These are phyloP conservation scores for Tenthredo scrophulariae DNA, from an alignment of 2,888 invertebrate species.

Conservation along the genomic window DNA sequence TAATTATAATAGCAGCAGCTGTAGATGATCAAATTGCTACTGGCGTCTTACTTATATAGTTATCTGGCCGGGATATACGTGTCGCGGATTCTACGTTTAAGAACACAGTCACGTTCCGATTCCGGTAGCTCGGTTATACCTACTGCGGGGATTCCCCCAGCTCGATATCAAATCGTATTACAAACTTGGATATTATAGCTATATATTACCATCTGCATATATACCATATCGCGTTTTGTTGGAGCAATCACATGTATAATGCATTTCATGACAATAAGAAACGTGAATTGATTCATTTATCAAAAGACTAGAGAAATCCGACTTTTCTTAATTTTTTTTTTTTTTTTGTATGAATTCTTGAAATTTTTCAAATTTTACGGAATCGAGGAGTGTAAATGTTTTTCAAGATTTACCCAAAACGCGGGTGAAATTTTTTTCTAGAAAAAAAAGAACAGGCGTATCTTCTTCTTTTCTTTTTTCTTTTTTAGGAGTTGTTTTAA, in stretches of 20 bases:
- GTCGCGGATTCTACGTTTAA: slow-evolving; percentile 46
- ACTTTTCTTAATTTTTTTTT: no score
- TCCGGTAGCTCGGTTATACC: slow-evolving; percentile 36
- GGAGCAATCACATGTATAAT: not conserved
- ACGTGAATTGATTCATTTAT: no score
- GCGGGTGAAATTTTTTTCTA: no score
- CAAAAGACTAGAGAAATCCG: no score
- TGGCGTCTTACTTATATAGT: slow-evolving; percentile 10
- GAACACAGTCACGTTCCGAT: slow-evolving; percentile 60
- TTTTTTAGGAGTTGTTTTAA: no score
- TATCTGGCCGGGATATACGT: not conserved
- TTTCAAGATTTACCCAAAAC: no score
- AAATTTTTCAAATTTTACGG: no score
- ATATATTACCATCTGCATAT: not conserved
- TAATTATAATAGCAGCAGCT: not conserved
- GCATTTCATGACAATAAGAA: no score
- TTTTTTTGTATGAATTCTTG: no score
- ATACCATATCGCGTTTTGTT: not conserved
- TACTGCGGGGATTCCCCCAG: slow-evolving; percentile 57
- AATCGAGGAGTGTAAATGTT: no score
- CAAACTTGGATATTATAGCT: slow-evolving; percentile 56
- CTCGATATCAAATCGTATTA: slow-evolving; percentile 63
- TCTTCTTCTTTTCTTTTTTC: not conserved
- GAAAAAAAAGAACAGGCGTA: no score
- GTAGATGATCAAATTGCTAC: slow-evolving; percentile 8